A percentile compares a stretch with the other conserved stretches of the same genome.
These are phyloP conservation scores for Glareola pratincola DNA, from an alignment of 2,113 vertebrate genomes.

Conservation along the genomic window DNA sequence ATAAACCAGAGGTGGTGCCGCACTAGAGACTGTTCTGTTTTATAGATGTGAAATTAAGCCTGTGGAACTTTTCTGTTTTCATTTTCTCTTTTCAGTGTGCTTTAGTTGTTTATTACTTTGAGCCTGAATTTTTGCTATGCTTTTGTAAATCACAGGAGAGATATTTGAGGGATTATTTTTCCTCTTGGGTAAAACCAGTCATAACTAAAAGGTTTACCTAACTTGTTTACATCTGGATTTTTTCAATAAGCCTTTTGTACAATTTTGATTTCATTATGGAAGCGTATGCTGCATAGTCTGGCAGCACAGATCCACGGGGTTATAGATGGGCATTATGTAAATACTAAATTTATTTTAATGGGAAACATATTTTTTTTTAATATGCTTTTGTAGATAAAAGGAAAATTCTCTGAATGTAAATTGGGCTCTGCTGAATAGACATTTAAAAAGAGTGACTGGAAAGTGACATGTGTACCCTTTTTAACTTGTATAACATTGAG, in stretches of 20 bases:
- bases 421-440: not conserved
- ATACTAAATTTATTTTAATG: not conserved
- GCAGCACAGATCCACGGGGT: not conserved
- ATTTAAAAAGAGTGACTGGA: conserved; percentile 20
- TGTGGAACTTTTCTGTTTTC: not conserved
- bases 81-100: not conserved
- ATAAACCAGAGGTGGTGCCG: not conserved
- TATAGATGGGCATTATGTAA: not conserved
- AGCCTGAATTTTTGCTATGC: not conserved
- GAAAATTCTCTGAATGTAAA: conserved; percentile 15
- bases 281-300: not conserved
- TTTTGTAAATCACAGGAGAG: not conserved
- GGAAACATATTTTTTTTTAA: not conserved
- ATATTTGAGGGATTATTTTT: not conserved
- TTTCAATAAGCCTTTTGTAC: not conserved
- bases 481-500: conserved; percentile 10
- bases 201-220: not conserved
- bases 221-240: not conserved
- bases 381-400: conserved; percentile 22
- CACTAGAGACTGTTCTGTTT: not conserved
- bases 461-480: conserved; percentile 35
- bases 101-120: not conserved
- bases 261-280: not conserved
- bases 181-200: not conserved
- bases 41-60: not conserved